Base-by-base conservation (phyloP, 2,888 invertebrate genomes). In the Mythimna albipuncta region DNA sequence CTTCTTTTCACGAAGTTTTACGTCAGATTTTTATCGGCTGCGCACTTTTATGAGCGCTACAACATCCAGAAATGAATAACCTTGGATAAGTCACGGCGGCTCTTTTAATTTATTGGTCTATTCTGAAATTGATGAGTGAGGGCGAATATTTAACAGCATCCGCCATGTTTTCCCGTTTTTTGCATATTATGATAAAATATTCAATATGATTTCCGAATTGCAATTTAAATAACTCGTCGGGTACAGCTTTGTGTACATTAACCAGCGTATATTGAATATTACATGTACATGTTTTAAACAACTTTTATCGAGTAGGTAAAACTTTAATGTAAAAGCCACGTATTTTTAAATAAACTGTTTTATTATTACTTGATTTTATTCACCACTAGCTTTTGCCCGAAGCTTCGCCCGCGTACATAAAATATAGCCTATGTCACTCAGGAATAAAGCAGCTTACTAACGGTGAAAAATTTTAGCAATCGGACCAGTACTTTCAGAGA, bases 1-100 rank as follows among this genome's bases (percentile, higher is more conserved):
- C 92, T 92, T 93, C 93, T 93, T 92, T 93, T 90, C 87, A 87
- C 89, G 83, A 90, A 93, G 88, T 93, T 93, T 91, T 89, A 91
- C 89, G 90, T 88, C 89, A 89, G 90, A 89, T 91, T 93, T 92
- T 92, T 91, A 92, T 92, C 89, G 89, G 82, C 88, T 71, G 78
- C 81, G 88, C 86, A 89, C 87, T 90, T 90, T 88, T 89, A 90
- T 87, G 88, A 86, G 85, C 85, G 81, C 83, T 80, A 72, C 76
- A 83, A 76, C 75, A 77, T 78, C 83, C 79, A 76, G 75, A 66
- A 79, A 77, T 70, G 75, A 81, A 80, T 83, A 82, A 74, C 80
- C 77, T 81, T 76, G 83, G 72, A 76, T 79, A 84, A 86, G 81
- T 81, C 82, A 82, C 83, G 86, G 77, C 52, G 59, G 54, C 58